Percentiles rank a stretch among this genome's conserved stretches.
These are phyloP conservation scores for Tauraco hartlaubi DNA, from an alignment of 2,797 vertebrate genomes.

Conservation along the genomic window DNA sequence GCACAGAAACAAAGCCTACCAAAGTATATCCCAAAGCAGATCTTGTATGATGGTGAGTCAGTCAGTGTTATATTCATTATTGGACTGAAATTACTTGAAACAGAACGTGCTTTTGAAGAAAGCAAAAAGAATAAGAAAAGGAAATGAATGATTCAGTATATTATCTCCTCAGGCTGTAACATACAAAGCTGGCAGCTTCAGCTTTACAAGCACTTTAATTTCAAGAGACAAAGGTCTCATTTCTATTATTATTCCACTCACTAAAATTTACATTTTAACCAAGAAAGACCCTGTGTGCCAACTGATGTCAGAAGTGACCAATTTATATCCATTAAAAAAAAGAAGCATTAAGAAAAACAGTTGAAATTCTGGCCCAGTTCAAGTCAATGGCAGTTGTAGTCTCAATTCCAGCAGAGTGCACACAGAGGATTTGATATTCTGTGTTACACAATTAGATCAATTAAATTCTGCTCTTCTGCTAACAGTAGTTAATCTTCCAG, in stretches of 20 bases:
- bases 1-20: constrained; percentile 36
- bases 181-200: constrained; percentile 65
- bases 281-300: constrained; percentile 47
- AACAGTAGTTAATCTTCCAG: constrained; percentile 40
- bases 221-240: constrained; percentile 76
- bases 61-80: constrained; percentile 72
- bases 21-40: constrained; percentile 65
- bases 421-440: constrained; percentile 32
- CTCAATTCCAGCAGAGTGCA: not conserved
- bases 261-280: constrained; percentile 70
- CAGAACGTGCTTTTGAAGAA: constrained; percentile 65
- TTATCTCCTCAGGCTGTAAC: constrained; percentile 72
- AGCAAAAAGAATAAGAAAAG: constrained; percentile 66
- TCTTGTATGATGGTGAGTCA: constrained; percentile 51
- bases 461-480: constrained; percentile 52
- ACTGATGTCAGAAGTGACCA: constrained; percentile 65
- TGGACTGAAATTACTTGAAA: constrained; percentile 71
- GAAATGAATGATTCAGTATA: constrained; percentile 76
- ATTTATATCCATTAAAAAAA: constrained; percentile 49
- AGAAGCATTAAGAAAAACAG: not conserved
- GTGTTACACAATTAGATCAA: constrained; percentile 28
- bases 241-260: constrained; percentile 70
- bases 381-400: not conserved
- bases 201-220: constrained; percentile 76
- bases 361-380: constrained; percentile 1